Conservation (phyloP, 1,140 invertebrate species). For the Aphaenogaster rudis region DNA sequence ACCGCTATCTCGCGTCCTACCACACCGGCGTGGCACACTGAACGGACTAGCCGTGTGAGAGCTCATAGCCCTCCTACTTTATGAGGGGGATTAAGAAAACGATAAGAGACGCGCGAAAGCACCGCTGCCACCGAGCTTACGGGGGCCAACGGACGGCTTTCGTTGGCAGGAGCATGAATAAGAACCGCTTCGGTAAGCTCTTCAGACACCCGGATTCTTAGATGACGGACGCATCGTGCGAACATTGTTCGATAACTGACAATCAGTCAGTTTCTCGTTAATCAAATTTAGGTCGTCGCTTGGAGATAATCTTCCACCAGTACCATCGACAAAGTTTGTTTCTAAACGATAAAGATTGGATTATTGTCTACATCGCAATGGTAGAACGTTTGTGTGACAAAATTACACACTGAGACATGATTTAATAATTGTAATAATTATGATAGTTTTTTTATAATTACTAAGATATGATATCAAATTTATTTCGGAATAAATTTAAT, state of each 20-base stretch:
- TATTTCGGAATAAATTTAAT: neutral
- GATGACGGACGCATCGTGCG: conserved; percentile 25
- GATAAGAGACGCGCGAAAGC: conserved; percentile 80
- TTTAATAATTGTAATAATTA: neutral
- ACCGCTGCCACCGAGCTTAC: conserved; percentile 74
- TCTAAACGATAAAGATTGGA: neutral
- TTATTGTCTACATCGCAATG: neutral
- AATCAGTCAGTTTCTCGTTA: conserved; percentile 12
- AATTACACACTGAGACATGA: neutral
- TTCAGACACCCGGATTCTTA: conserved; percentile 50
- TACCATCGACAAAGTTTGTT: neutral
- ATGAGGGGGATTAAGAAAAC: conserved; percentile 81
- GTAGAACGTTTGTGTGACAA: neutral
- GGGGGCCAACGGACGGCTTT: conserved; percentile 66
- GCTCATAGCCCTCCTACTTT: conserved; percentile 77
- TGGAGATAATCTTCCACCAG: neutral
- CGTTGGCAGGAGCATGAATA: conserved; percentile 69
- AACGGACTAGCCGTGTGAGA: conserved; percentile 73
- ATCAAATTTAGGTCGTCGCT: neutral
- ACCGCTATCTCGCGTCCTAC: conserved; percentile 82
- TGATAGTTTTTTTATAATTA: neutral
- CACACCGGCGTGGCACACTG: conserved; percentile 78
- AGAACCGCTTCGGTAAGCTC: conserved; percentile 55
- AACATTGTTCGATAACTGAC: conserved; percentile 21
- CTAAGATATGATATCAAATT: neutral